Percentiles rank a stretch among this genome's conserved stretches.
Evolutionary conservation across 2,888 invertebrate genomes (phyloP).

Genomic region (Hirtodrosophila confusa): DNA sequence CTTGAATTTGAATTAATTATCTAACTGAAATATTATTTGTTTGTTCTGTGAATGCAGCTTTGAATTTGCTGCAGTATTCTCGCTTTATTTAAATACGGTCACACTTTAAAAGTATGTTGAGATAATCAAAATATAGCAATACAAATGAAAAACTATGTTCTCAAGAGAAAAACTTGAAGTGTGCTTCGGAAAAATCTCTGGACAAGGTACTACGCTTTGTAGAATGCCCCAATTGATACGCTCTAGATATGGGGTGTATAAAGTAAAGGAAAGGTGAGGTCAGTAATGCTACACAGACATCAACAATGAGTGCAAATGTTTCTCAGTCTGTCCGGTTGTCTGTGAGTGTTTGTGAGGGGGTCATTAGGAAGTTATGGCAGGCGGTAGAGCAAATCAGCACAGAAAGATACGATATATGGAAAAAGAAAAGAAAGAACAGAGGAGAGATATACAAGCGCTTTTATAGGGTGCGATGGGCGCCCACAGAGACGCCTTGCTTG

Average conservation of each 20-base stretch:
- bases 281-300: conserved; percentile 46
- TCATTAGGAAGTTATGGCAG: conserved; percentile 49
- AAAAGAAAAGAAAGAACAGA: conserved; percentile 4
- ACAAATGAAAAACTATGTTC: too few species aligned
- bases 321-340: not conserved
- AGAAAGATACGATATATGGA: conserved; percentile 27
- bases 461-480: conserved; percentile 19
- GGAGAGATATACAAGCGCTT: conserved; percentile 1
- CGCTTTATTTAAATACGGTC: too few species aligned
- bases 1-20: too few species aligned
- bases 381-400: conserved; percentile 41
- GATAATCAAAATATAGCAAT: too few species aligned
- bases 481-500: conserved; percentile 18
- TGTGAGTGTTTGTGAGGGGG: not conserved
- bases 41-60: too few species aligned
- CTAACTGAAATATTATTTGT: too few species aligned
- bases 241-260: conserved; percentile 7
- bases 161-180: too few species aligned
- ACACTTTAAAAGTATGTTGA: too few species aligned
- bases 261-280: conserved; percentile 42
- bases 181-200: too few species aligned
- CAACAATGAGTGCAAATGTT: conserved; percentile 15
- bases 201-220: too few species aligned
- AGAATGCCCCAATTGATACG: too few species aligned
- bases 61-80: too few species aligned